Conservation (phyloP, 2,113 vertebrate genomes). For the Alosa alosa region DNA sequence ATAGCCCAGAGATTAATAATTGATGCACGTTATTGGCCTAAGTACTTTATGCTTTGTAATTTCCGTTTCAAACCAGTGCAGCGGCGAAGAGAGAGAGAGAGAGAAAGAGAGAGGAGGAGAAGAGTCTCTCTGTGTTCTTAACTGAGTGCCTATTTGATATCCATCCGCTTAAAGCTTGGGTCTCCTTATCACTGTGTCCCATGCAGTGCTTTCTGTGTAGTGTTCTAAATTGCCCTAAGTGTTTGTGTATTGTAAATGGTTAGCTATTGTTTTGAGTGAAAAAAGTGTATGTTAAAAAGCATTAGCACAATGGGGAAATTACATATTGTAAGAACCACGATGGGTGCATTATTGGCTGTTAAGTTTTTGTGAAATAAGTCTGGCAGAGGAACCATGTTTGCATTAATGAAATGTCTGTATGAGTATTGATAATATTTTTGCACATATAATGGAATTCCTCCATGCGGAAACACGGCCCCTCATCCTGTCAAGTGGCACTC, state of each 20-base stretch:
- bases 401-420: too few relatives aligned
- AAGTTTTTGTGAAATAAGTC: neutral
- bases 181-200: neutral
- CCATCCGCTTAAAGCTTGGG: neutral
- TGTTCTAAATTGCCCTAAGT: neutral
- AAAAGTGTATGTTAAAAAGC: neutral
- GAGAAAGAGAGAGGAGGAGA: neutral
- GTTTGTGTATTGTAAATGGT: neutral
- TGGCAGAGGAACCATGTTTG: neutral
- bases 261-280: neutral
- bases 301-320: neutral
- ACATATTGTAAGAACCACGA: neutral
- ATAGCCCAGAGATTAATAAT: slow-evolving; percentile 65
- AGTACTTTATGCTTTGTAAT: slow-evolving; percentile 57
- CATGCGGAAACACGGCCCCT: neutral
- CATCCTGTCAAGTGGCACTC: neutral
- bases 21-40: slow-evolving; percentile 57
- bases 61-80: slow-evolving; percentile 38
- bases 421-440: neutral
- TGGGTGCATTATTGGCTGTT: neutral
- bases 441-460: neutral
- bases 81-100: neutral
- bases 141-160: neutral
- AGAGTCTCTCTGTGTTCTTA: neutral
- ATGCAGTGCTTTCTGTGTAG: neutral